Evolutionary conservation across 2,888 invertebrate species (phyloP).

Genomic region (Adelognathus sp.): DNA sequence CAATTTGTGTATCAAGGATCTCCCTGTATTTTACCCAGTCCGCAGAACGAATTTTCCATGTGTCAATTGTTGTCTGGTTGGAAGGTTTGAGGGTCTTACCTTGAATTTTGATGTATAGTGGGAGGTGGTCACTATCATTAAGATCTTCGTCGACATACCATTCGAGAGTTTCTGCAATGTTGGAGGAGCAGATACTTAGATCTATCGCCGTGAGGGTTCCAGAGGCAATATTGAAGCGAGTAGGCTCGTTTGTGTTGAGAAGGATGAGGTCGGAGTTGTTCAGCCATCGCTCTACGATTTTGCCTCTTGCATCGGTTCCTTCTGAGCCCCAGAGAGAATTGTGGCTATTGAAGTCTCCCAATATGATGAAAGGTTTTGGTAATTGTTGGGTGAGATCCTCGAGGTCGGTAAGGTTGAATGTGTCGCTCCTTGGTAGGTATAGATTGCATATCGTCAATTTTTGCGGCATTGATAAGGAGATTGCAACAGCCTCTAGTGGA

Average conservation of each 20-base stretch:
- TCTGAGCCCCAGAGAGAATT: conserved; percentile 51
- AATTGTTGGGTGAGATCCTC: conserved; percentile 52
- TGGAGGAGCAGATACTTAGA: conserved; percentile 32
- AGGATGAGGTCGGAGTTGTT: conserved; percentile 35
- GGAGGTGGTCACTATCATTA: conserved; percentile 57
- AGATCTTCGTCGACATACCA: conserved; percentile 22
- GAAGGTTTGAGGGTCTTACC: not conserved
- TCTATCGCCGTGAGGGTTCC: conserved; percentile 56
- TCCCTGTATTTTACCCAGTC: conserved; percentile 42
- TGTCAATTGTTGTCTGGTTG: not conserved
- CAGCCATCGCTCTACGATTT: conserved; percentile 46
- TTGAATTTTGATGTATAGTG: conserved; percentile 32
- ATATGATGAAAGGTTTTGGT: conserved; percentile 55
- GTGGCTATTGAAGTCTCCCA: conserved; percentile 64
- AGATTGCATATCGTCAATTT: conserved; percentile 48
- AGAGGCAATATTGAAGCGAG: conserved; percentile 53
- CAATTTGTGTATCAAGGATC: conserved; percentile 8
- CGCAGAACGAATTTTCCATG: conserved; percentile 54
- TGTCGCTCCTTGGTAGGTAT: conserved; percentile 29
- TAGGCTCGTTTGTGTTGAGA: conserved; percentile 30
- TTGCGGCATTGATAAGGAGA: conserved; percentile 6
- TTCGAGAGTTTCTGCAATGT: conserved; percentile 15
- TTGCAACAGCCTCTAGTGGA: no score
- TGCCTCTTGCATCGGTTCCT: conserved; percentile 49
- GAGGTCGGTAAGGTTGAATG: conserved; percentile 3